Percentiles rank a stretch among this genome's conserved stretches.
phyloP scores from a whole-genome alignment of 2,797 vertebrate genomes.

The Scleropages formosus region DNA sequence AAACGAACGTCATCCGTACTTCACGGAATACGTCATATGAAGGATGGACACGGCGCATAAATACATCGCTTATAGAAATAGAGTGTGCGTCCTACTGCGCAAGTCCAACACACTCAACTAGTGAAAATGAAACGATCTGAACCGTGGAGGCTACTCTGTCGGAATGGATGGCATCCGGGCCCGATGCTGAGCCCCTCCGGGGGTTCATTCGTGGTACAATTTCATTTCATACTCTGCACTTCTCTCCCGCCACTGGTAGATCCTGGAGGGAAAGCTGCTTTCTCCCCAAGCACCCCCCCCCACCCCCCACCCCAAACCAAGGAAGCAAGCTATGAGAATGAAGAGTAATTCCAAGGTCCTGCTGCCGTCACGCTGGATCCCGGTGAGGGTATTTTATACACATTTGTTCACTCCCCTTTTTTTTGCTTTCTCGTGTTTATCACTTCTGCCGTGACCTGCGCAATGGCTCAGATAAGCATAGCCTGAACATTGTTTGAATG shows the following conservation, averaged over 20 bases:
- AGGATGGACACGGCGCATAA: not conserved
- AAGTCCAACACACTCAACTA: not conserved
- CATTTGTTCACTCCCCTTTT: not conserved
- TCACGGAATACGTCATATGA: not conserved
- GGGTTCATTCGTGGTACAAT: not conserved
- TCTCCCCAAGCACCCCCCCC: no score
- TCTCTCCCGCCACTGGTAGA: constrained; percentile 11
- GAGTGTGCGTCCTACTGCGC: no score
- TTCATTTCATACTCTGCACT: constrained; percentile 17
- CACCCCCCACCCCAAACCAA: no score
- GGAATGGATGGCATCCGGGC: not conserved
- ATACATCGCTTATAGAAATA: not conserved
- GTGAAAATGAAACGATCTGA: not conserved
- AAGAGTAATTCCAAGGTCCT: not conserved
- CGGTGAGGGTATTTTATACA: not conserved
- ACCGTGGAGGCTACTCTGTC: not conserved
- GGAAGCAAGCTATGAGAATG: not conserved
- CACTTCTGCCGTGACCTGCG: not conserved
- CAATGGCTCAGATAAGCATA: not conserved
- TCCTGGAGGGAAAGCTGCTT: not conserved
- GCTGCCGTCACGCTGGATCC: not conserved
- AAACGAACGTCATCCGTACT: not conserved
- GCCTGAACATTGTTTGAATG: not conserved
- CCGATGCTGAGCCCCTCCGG: not conserved
- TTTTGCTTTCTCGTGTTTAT: not conserved